Evolutionary conservation across 2,113 vertebrate species (phyloP), one percentile per base, ranked within the genome.

Genomic region (Alouatta palliata): DNA sequence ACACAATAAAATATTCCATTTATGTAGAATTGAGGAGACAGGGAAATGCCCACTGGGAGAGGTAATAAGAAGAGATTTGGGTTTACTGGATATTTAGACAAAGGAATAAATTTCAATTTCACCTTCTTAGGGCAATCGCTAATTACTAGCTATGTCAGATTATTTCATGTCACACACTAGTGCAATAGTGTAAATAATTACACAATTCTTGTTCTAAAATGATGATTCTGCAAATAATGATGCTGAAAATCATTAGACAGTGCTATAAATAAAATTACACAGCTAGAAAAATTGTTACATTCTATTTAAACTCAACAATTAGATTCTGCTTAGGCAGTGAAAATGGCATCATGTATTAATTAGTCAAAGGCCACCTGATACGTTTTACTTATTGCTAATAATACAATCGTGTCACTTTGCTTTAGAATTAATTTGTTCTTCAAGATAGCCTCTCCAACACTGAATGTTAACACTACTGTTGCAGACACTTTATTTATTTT

Each of bases 281-380:
- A 95, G 96, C 21, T 77, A 70, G 52, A 97, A 95, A 47, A 95
- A 95, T 27, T 96, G 92, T 95, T 96, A 91, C 27, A 94, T 94
- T 96, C 73, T 94, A 96, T 97, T 97, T 97, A 96, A 97, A n/a
- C n/a, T 64, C 64, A 87, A 91, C 68, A 89, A 94, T 96, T 94
- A 86, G 47, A 93, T 96, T 96, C 92, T 86, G 87, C 88, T 91
- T 92, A 91, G 90, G 64, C 75, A 73, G 64, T 61, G 20, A 58
- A 96, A 95, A 87, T 70, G 94, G 58, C 54, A 79, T n/a, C 43
- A 35, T 71, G 75, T 43, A 89, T 82, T 86, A 68, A 94, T 96
- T 95, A 96, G 54, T 97, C 83, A 97, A 87, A 91, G 92, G 56
- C 93, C 49, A 87, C 82, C 35, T 92, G 43, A 81, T 75, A 80